Evolutionary conservation across 2,888 invertebrate genomes (phyloP).

Genomic region (Lycocerus yunnanus): DNA sequence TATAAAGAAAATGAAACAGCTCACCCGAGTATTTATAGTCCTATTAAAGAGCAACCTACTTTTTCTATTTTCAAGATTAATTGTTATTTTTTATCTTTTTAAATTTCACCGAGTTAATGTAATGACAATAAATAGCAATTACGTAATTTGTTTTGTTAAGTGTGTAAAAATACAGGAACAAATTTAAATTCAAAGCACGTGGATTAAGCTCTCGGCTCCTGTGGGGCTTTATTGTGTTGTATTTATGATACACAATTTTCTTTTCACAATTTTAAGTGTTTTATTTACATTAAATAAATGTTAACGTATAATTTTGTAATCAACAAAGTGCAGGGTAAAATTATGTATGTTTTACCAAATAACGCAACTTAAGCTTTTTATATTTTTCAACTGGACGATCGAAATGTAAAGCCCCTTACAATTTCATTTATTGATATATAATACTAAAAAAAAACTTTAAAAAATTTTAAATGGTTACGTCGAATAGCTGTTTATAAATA

Average conservation of each 20-base stretch:
- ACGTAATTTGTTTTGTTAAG: neutral
- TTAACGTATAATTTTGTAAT: neutral
- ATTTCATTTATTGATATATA: neutral
- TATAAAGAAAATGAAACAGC: neutral
- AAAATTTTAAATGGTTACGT: slow-evolving; percentile 2
- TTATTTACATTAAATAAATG: neutral
- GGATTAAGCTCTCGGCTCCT: neutral
- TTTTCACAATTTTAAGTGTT: slow-evolving; percentile 1
- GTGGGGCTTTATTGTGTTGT: neutral
- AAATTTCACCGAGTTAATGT: neutral
- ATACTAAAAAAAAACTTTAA: neutral
- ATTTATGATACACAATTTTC: neutral
- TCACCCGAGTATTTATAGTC: neutral
- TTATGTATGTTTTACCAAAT: neutral
- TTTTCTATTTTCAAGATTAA: neutral
- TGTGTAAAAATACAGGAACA: neutral
- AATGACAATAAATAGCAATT: neutral
- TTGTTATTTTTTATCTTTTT: neutral
- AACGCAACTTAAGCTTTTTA: neutral
- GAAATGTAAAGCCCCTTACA: neutral
- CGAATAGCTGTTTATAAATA: slow-evolving; percentile 2
- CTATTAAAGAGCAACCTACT: neutral
- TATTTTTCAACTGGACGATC: neutral
- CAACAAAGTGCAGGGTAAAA: slow-evolving; percentile 1
- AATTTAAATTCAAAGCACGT: neutral